Percentiles rank a stretch among this genome's conserved stretches.
phyloP scores from a whole-genome alignment of 2,888 invertebrate genomes.

The Tyria jacobaeae region DNA sequence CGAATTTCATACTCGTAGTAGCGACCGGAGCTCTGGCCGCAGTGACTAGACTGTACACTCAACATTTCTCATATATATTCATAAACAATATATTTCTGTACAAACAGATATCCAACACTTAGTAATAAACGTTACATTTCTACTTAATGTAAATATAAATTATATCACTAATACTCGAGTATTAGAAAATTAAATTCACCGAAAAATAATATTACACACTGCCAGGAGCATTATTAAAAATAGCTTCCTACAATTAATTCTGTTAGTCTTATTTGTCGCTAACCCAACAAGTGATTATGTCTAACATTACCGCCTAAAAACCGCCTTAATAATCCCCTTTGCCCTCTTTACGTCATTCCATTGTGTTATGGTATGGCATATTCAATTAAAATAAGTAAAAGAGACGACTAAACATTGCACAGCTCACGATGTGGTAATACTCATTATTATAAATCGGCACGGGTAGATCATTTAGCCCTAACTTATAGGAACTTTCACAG shows the following conservation, averaged over 20 bases:
- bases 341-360: slow-evolving; percentile 56
- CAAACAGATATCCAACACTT: slow-evolving; percentile 85
- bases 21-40: slow-evolving; percentile 82
- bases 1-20: slow-evolving; percentile 72
- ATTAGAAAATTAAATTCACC: slow-evolving; percentile 84
- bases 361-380: slow-evolving; percentile 35
- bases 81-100: slow-evolving; percentile 81
- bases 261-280: slow-evolving; percentile 82
- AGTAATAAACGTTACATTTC: slow-evolving; percentile 80
- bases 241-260: slow-evolving; percentile 77
- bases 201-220: slow-evolving; percentile 83
- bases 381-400: slow-evolving; percentile 22
- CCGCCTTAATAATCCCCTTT: slow-evolving; percentile 50
- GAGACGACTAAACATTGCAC: slow-evolving; percentile 28
- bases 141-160: slow-evolving; percentile 84
- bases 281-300: slow-evolving; percentile 66
- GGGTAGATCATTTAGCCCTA: slow-evolving; percentile 43
- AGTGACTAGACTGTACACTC: slow-evolving; percentile 86
- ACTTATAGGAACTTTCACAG: slow-evolving; percentile 43
- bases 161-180: slow-evolving; percentile 85
- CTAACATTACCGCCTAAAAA: slow-evolving; percentile 62
- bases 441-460: slow-evolving; percentile 18
- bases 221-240: slow-evolving; percentile 74
- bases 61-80: slow-evolving; percentile 80
- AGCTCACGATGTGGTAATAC: slow-evolving; percentile 24